Evolutionary conservation across 1,140 invertebrate genomes (phyloP), one percentile per base, ranked within the genome.

Genomic region (Diorhabda carinulata): DNA sequence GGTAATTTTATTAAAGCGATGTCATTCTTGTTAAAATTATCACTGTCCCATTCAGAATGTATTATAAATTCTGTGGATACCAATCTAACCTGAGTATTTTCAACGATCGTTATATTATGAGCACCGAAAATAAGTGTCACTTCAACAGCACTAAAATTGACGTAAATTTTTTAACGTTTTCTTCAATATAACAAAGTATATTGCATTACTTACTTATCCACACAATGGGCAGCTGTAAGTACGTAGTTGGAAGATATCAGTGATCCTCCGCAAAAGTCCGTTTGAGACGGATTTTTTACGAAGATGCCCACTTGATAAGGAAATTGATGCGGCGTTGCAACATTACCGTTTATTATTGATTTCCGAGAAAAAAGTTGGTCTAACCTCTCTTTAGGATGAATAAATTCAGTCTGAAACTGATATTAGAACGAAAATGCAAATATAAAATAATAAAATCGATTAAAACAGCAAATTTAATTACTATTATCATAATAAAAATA

Each of bases 151-250:
- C 66, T 71, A 42, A 52, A 71, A 68, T 62, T 47, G 5, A 7
- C 47, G 6, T 52, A 52, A 52, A 0, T 52, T 52, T 52, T 52
- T 3, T 52, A 52, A 52, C 1, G 6, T 52, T 8, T 52, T 0
- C 47, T 8, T 52, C 6, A 52, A 52, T 52, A 52, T 2, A 52
- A 8, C 47, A 3, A 52, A 52, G 47, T 2, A 25, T 25, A 25
- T 25, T 25, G 7, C 25, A 62, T n/a, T 47, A 60, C 47, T 25
- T 69, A 72, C 70, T 52, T 61, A 41, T 76, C 44, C 7, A 57
- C 82, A 74, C 87, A 88, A 74, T 88, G 87, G n/a, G 86, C 86
- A 0, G 86, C 86, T 2, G 86, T 88, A 25, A 87, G 69, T 8
- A 87, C 82, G 76, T 83, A 84, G 74, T 80, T 78, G 45, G 78